phyloP scores from a whole-genome alignment of 2,888 invertebrate genomes.

The Cosmopolites sordidus region DNA sequence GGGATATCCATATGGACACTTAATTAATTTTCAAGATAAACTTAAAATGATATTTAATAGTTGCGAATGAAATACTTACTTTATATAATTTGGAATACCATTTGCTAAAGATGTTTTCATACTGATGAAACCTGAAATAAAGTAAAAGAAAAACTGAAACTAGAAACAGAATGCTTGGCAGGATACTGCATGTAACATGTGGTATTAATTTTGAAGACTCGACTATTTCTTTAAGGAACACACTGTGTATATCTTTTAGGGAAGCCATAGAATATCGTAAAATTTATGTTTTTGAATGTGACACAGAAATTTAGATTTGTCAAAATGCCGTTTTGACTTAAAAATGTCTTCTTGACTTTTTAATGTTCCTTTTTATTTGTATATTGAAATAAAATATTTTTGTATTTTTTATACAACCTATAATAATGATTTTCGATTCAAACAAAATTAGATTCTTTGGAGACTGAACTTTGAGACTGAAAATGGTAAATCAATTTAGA shows the following conservation, averaged over 20 bases:
- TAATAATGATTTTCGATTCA: too few species aligned
- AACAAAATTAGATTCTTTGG: too few species aligned
- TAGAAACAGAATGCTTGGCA: conserved; percentile 35
- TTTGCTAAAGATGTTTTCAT: conserved; percentile 28
- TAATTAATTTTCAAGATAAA: too few species aligned
- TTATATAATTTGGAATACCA: conserved; percentile 34
- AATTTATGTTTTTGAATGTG: neutral
- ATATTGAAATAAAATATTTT: too few species aligned
- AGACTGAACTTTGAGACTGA: too few species aligned
- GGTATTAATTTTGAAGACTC: conserved; percentile 29
- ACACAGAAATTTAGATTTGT: neutral
- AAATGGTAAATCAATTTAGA: too few species aligned
- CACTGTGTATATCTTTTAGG: conserved; percentile 24
- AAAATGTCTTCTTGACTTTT: too few species aligned
- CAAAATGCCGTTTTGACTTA: neutral
- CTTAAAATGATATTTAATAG: too few species aligned
- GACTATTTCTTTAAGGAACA: conserved; percentile 30
- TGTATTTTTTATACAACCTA: too few species aligned
- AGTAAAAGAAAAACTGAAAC: conserved; percentile 32
- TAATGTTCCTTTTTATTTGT: too few species aligned
- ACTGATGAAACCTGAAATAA: conserved; percentile 32
- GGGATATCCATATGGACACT: too few species aligned
- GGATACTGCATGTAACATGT: conserved; percentile 26
- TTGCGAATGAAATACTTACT: conserved; percentile 28
- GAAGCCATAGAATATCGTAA: conserved; percentile 8